Evolutionary conservation across 2,888 invertebrate species (phyloP).

Genomic region (Zygaena filipendulae): DNA sequence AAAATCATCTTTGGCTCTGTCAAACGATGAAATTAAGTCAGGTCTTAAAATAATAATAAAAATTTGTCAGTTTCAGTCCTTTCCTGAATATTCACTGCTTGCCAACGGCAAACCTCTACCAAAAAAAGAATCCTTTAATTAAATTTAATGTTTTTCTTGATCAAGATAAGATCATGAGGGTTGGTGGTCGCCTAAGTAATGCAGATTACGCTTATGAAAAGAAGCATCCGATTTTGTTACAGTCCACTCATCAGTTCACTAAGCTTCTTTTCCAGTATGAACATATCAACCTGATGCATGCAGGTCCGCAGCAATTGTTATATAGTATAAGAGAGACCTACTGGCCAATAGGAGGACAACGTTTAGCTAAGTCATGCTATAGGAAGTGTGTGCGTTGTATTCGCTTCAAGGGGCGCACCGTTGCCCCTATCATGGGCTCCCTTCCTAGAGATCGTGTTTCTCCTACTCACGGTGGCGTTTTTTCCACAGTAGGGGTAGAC

Average conservation of each 20-base stretch:
- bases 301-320: conserved; percentile 18
- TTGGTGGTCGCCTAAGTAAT: conserved; percentile 20
- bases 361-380: conserved; percentile 9
- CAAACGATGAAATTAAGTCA: conserved; percentile 2
- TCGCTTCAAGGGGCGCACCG: conserved; percentile 5
- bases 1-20: neutral
- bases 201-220: conserved; percentile 15
- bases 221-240: conserved; percentile 21
- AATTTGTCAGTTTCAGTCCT: conserved; percentile 15
- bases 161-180: conserved; percentile 15
- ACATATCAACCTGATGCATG: conserved; percentile 13
- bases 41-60: conserved; percentile 9
- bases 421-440: conserved; percentile 17
- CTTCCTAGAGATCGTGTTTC: conserved; percentile 10
- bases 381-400: conserved; percentile 6
- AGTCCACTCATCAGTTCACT: conserved; percentile 19
- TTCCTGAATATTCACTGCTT: conserved; percentile 16
- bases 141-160: conserved; percentile 18
- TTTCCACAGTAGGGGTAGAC: conserved; percentile 12
- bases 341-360: conserved; percentile 19
- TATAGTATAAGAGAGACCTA: conserved; percentile 13
- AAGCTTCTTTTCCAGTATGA: conserved; percentile 10
- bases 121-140: conserved; percentile 9
- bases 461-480: too few relatives aligned
- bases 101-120: conserved; percentile 7